These are phyloP conservation scores for Callyntrura guangdongensis DNA, from an alignment of 2,888 invertebrate genomes.

Conservation along the genomic window DNA sequence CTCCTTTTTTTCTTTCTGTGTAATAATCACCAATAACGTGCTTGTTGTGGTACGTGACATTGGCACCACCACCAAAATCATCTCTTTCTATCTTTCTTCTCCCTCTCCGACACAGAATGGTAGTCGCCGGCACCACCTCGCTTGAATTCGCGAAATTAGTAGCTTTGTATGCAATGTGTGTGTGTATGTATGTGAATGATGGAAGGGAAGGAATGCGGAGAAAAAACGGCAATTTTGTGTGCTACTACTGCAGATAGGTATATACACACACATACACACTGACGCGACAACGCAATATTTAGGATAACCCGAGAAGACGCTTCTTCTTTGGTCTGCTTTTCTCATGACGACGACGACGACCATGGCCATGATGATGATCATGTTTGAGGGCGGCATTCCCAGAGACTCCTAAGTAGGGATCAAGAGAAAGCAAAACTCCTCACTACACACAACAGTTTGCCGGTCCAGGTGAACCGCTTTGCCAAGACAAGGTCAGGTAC, in stretches of 20 bases:
- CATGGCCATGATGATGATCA: background rate
- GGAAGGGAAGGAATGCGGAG: too few relatives aligned
- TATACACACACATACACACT: too few relatives aligned
- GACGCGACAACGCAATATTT: too few relatives aligned
- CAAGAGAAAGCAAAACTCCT: slow-evolving; percentile 35
- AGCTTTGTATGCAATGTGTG: slow-evolving; percentile 3
- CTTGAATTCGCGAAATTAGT: slow-evolving; percentile 48
- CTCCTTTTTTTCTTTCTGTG: slow-evolving; percentile 1
- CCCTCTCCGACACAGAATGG: too few relatives aligned
- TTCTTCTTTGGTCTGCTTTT: background rate
- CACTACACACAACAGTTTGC: background rate
- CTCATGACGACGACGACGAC: too few relatives aligned
- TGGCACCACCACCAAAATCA: slow-evolving; percentile 46
- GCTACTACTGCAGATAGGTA: slow-evolving; percentile 41
- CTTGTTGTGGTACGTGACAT: slow-evolving; percentile 57
- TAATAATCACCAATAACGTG: slow-evolving; percentile 53
- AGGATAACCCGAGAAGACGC: slow-evolving; percentile 23
- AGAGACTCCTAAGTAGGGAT: background rate
- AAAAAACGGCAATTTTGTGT: background rate
- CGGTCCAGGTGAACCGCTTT: slow-evolving; percentile 40
- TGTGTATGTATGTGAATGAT: too few relatives aligned
- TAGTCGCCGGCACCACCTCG: slow-evolving; percentile 49
- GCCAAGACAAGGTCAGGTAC: slow-evolving; percentile 35
- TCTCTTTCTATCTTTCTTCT: too few relatives aligned
- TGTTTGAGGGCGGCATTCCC: slow-evolving; percentile 16